Evolutionary conservation across 2,888 invertebrate species (phyloP).

Genomic region (Eupithecia abbreviata): DNA sequence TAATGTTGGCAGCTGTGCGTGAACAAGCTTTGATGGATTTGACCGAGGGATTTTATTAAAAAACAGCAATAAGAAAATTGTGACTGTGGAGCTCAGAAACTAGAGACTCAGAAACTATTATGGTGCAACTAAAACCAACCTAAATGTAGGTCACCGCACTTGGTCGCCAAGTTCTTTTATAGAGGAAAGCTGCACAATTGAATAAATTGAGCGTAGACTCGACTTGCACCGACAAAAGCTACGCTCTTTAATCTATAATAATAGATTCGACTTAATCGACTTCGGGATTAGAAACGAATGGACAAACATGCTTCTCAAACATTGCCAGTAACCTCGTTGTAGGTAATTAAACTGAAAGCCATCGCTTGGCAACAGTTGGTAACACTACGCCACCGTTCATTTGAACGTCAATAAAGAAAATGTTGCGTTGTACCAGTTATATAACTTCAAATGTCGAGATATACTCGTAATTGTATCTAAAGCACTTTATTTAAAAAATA

Average conservation of each 20-base stretch:
- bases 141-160: slow-evolving; percentile 31
- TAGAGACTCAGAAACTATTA: neutral
- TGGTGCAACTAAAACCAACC: neutral
- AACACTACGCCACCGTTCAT: slow-evolving; percentile 8
- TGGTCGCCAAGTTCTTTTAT: slow-evolving; percentile 44
- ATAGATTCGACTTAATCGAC: slow-evolving; percentile 49
- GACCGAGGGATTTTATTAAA: slow-evolving; percentile 28
- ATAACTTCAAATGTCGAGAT: neutral
- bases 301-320: slow-evolving; percentile 44
- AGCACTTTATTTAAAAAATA: neutral
- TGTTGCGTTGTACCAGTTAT: neutral
- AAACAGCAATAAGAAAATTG: slow-evolving; percentile 10
- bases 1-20: slow-evolving; percentile 65
- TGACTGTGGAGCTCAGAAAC: neutral
- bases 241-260: too few species aligned
- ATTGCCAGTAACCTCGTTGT: slow-evolving; percentile 34
- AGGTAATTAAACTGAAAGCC: slow-evolving; percentile 36
- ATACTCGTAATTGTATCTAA: neutral
- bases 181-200: slow-evolving; percentile 46
- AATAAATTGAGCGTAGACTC: slow-evolving; percentile 51
- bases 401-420: slow-evolving; percentile 1
- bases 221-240: neutral
- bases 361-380: slow-evolving; percentile 16
- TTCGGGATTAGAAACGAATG: slow-evolving; percentile 49
- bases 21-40: slow-evolving; percentile 28